Percentiles rank a stretch among this genome's conserved stretches.
Evolutionary conservation across 2,113 vertebrate species (phyloP).

Genomic region (Trachemys scripta): DNA sequence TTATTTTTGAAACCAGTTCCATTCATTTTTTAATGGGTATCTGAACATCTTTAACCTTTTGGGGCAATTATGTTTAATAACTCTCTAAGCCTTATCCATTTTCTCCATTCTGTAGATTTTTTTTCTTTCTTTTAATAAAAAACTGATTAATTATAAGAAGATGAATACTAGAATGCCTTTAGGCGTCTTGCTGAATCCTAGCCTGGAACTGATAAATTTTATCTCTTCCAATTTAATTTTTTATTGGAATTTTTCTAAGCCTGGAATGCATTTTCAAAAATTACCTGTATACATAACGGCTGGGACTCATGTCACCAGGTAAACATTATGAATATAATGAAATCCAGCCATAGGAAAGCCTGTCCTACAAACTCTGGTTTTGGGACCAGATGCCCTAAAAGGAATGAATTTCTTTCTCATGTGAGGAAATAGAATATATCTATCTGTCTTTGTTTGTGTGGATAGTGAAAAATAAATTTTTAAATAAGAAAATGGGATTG

Average conservation of each 20-base stretch:
- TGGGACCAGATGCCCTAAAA: background rate
- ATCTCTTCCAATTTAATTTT: constrained; percentile 37
- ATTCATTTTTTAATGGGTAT: constrained; percentile 61
- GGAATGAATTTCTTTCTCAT: background rate
- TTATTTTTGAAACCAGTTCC: background rate
- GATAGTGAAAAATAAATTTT: background rate
- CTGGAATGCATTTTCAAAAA: background rate
- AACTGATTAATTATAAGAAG: constrained; percentile 63
- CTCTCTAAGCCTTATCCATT: constrained; percentile 46
- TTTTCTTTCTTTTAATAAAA: constrained; percentile 26
- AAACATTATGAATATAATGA: constrained; percentile 1
- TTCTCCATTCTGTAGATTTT: constrained; percentile 41
- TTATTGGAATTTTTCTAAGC: constrained; percentile 27
- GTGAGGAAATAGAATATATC: background rate
- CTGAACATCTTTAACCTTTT: constrained; percentile 52
- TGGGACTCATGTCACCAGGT: background rate
- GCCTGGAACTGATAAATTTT: constrained; percentile 52
- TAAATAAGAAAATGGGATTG: constrained; percentile 10
- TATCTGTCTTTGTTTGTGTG: background rate
- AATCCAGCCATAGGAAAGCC: background rate
- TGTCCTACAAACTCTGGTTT: background rate
- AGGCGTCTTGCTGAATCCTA: constrained; percentile 20
- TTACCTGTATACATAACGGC: background rate
- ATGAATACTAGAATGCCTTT: constrained; percentile 41
- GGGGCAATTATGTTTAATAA: constrained; percentile 21